Evolutionary conservation across 2,888 invertebrate species (phyloP).

Genomic region (Xylota segnis): DNA sequence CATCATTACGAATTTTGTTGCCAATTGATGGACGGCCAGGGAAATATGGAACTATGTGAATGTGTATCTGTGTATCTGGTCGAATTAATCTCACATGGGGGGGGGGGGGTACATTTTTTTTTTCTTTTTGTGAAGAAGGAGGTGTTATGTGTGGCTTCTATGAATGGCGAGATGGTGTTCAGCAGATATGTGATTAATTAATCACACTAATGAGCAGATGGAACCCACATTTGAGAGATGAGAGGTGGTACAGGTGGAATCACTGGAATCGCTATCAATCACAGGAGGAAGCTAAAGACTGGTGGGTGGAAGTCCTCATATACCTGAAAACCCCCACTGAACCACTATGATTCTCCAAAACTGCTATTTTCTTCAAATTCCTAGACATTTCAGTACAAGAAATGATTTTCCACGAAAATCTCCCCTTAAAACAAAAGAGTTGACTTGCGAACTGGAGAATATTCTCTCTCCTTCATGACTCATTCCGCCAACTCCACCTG

Average conservation of each 20-base stretch:
- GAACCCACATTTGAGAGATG: constrained; percentile 3
- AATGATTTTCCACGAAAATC: background rate
- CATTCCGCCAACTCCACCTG: constrained; percentile 35
- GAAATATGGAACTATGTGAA: constrained; percentile 14
- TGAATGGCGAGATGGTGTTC: constrained; percentile 41
- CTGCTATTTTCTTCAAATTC: too few relatives aligned
- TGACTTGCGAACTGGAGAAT: constrained; percentile 18
- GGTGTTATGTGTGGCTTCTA: constrained; percentile 9
- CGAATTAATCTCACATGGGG: constrained; percentile 31
- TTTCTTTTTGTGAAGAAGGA: background rate
- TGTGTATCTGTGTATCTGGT: constrained; percentile 1
- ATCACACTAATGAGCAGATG: constrained; percentile 49
- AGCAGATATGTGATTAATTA: constrained; percentile 45
- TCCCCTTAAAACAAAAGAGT: constrained; percentile 40
- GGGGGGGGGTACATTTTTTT: too few relatives aligned
- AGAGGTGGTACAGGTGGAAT: background rate
- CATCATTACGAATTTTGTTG: constrained; percentile 66
- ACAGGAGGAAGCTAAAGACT: too few relatives aligned
- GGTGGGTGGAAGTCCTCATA: background rate
- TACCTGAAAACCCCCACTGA: too few relatives aligned
- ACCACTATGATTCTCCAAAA: too few relatives aligned
- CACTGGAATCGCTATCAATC: background rate
- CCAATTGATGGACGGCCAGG: constrained; percentile 53
- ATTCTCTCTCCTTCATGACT: constrained; percentile 6
- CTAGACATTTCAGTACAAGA: background rate